Evolutionary conservation across 2,888 invertebrate species (phyloP).

Genomic region (Candidula unifasciata): DNA sequence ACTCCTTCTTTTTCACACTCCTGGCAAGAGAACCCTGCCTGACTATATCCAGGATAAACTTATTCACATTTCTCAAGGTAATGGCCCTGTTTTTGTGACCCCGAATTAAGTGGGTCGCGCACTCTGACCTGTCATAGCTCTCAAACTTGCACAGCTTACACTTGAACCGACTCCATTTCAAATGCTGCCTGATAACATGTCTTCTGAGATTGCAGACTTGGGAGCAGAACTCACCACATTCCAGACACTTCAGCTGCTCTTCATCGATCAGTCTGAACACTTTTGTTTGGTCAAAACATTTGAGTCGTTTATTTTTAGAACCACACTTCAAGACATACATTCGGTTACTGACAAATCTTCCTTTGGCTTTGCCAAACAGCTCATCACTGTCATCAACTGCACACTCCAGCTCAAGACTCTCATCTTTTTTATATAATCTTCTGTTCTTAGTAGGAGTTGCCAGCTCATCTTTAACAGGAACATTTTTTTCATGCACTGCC

Average conservation of each 20-base stretch:
- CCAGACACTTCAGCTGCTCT: slow-evolving; percentile 60
- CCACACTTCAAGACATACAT: slow-evolving; percentile 35
- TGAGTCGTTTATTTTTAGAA: slow-evolving; percentile 5
- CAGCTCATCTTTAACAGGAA: not conserved
- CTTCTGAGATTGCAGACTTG: slow-evolving; percentile 84
- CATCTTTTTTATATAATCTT: not conserved
- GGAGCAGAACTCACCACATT: slow-evolving; percentile 78
- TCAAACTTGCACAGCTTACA: slow-evolving; percentile 85
- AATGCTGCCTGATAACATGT: slow-evolving; percentile 84
- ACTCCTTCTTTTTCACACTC: slow-evolving; percentile 60
- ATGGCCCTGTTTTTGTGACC: slow-evolving; percentile 58
- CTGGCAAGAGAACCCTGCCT: slow-evolving; percentile 62
- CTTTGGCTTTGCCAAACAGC: slow-evolving; percentile 38
- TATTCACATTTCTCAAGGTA: slow-evolving; percentile 48
- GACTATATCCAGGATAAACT: slow-evolving; percentile 64
- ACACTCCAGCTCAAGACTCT: slow-evolving; percentile 7
- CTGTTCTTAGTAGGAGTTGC: not conserved
- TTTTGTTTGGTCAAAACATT: slow-evolving; percentile 30
- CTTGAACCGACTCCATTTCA: slow-evolving; percentile 86
- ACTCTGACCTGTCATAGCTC: slow-evolving; percentile 69
- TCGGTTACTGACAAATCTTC: slow-evolving; percentile 25
- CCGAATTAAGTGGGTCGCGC: slow-evolving; percentile 67
- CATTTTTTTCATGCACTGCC: not conserved
- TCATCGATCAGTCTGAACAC: slow-evolving; percentile 24
- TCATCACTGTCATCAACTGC: slow-evolving; percentile 22